These are phyloP conservation scores for Amblyraja radiata DNA, from an alignment of 2,797 vertebrate genomes.

Conservation along the genomic window DNA sequence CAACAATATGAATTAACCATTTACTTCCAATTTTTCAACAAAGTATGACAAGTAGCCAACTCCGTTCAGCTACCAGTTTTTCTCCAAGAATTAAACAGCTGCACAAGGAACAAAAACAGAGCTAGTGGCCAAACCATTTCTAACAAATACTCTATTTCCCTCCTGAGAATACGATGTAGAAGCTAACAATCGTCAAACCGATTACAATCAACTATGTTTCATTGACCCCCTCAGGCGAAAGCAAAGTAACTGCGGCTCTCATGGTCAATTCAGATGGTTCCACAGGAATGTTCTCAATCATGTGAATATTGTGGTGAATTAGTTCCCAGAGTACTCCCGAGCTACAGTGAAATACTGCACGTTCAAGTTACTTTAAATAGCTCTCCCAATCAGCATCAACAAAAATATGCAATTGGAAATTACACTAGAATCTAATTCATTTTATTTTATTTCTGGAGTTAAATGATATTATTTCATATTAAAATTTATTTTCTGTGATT, in stretches of 20 bases:
- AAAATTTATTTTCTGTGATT: background rate
- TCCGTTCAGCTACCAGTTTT: background rate
- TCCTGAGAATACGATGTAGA: background rate
- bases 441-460: no score
- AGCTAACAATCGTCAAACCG: background rate
- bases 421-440: background rate
- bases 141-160: background rate
- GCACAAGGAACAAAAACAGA: background rate
- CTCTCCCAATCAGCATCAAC: background rate
- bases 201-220: constrained; percentile 12
- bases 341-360: background rate
- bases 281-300: background rate
- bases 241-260: background rate
- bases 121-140: constrained; percentile 10
- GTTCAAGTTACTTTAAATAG: background rate
- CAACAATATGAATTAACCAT: background rate
- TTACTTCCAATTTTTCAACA: background rate
- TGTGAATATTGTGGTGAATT: constrained; percentile 6
- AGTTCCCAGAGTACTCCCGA: constrained; percentile 7
- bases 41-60: background rate
- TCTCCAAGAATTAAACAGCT: background rate
- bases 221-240: background rate
- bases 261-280: background rate
- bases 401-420: background rate
- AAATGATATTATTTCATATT: background rate